phyloP scores from a whole-genome alignment of 2,888 invertebrate genomes.

The Athripsodes cinereus region DNA sequence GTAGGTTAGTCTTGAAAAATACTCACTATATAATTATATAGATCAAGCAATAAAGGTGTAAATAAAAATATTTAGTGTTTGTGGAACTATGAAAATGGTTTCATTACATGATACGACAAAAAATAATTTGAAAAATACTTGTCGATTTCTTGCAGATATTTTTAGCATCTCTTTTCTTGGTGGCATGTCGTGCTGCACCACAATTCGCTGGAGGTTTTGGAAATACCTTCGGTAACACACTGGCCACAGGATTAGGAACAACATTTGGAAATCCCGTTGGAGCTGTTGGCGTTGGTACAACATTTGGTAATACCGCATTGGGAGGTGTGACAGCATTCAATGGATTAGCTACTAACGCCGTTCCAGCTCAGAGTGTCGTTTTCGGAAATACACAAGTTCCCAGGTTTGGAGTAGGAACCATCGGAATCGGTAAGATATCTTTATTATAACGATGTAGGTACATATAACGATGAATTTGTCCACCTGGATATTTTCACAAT shows the following conservation, averaged over 20 bases:
- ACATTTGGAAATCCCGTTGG: slow-evolving; percentile 5
- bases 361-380: slow-evolving; percentile 18
- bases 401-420: slow-evolving; percentile 6
- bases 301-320: slow-evolving; percentile 8
- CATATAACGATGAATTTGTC: no score
- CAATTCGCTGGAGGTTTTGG: slow-evolving; percentile 11
- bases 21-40: no score
- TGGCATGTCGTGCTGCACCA: slow-evolving; percentile 11
- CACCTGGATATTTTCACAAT: no score
- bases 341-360: not conserved
- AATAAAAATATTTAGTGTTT: no score
- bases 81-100: no score
- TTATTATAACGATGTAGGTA: no score
- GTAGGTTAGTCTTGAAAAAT: no score
- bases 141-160: slow-evolving; percentile 17
- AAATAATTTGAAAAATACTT: no score
- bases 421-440: not conserved
- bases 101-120: no score
- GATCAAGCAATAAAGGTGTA: no score
- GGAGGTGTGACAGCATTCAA: not conserved
- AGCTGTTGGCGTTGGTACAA: slow-evolving; percentile 5
- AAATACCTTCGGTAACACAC: not conserved
- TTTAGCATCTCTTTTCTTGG: slow-evolving; percentile 2
- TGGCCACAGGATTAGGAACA: not conserved
- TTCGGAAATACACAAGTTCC: slow-evolving; percentile 4